These are phyloP conservation scores for Anguilla rostrata DNA, from an alignment of 2,113 vertebrate genomes.

Conservation along the genomic window DNA sequence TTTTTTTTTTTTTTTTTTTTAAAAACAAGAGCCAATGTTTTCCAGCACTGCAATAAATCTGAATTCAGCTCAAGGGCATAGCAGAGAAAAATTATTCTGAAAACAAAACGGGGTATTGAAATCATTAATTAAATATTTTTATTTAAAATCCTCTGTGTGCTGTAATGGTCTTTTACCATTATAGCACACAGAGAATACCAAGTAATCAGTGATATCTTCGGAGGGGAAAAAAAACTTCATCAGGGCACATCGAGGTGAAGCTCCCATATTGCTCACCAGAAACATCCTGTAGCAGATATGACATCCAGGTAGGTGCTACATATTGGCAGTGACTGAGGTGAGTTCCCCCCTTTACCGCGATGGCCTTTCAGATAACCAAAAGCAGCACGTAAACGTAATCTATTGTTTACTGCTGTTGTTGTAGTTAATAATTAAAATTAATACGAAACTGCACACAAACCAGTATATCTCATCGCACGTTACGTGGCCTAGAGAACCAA, in stretches of 20 bases:
- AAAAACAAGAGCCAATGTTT: background rate
- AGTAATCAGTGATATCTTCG: background rate
- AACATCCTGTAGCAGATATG: constrained; percentile 9
- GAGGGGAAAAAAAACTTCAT: background rate
- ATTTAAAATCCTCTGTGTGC: background rate
- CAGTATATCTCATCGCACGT: background rate
- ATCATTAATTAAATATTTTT: background rate
- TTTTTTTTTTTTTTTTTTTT: too few relatives aligned
- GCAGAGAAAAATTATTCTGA: background rate
- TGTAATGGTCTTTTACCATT: background rate
- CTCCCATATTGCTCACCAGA: background rate
- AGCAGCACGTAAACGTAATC: too few relatives aligned
- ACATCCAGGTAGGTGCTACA: background rate
- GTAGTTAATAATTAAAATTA: background rate
- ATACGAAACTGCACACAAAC: background rate
- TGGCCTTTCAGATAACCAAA: too few relatives aligned
- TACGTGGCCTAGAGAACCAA: background rate
- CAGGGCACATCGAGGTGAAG: background rate
- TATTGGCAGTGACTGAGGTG: too few relatives aligned
- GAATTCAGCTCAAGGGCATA: background rate
- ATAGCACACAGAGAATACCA: background rate
- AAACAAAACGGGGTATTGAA: background rate
- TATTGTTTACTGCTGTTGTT: too few relatives aligned
- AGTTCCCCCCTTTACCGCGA: too few relatives aligned
- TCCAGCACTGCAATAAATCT: background rate